Percentiles rank a stretch among this genome's conserved stretches.
Evolutionary conservation across 1,140 invertebrate species (phyloP).

Genomic region (Aphelinus certus): DNA sequence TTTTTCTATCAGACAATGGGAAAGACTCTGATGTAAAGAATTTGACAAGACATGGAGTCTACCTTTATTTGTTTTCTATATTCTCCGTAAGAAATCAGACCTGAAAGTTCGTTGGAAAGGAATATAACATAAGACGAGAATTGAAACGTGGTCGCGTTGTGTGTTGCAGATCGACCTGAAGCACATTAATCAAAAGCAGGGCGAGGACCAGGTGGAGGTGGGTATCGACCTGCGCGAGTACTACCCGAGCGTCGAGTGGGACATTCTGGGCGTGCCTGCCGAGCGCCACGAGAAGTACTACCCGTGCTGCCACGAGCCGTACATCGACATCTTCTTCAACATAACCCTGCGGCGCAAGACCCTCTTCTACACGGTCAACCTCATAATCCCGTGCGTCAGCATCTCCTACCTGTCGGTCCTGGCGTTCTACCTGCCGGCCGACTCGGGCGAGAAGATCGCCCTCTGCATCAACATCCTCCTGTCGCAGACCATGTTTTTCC

Average conservation of each 20-base stretch:
- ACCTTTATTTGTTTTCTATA: too few relatives aligned
- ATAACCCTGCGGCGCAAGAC: constrained; percentile 95
- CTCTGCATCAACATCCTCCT: constrained; percentile 98
- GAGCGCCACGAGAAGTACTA: constrained; percentile 91
- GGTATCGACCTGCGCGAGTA: constrained; percentile 94
- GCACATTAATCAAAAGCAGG: constrained; percentile 84
- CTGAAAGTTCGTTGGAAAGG: not conserved
- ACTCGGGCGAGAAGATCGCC: constrained; percentile 98
- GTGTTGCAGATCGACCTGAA: constrained; percentile 85
- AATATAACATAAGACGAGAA: not conserved
- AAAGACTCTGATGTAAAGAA: too few relatives aligned
- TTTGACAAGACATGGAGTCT: too few relatives aligned
- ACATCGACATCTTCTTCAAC: constrained; percentile 97
- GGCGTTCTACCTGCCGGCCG: constrained; percentile 98
- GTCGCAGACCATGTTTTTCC: constrained; percentile 99
- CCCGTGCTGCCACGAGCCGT: constrained; percentile 87
- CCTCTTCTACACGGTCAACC: constrained; percentile 95
- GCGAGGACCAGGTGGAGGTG: constrained; percentile 82
- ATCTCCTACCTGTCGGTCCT: constrained; percentile 91
- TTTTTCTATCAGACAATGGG: too few relatives aligned
- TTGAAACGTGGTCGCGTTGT: not conserved
- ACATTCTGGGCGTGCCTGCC: constrained; percentile 92
- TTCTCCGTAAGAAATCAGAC: too few relatives aligned
- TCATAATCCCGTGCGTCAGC: constrained; percentile 93
- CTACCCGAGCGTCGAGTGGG: constrained; percentile 98